Conservation (phyloP, 2,797 vertebrate genomes). For the Cynopterus sphinx region DNA sequence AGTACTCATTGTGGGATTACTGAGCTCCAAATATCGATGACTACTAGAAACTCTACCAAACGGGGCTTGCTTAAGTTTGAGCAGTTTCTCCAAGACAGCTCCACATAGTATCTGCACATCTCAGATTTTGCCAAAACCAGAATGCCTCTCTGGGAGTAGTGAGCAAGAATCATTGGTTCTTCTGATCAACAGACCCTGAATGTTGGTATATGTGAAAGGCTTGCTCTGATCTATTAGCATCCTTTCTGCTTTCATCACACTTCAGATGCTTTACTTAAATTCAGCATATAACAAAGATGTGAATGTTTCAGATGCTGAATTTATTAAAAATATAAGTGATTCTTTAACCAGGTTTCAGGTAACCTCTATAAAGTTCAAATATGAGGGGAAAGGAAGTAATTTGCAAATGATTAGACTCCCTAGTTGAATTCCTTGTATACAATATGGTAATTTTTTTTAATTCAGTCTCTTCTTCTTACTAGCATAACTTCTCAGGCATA, state of each 20-base stretch:
- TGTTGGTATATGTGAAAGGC: neutral
- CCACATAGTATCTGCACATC: neutral
- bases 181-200: neutral
- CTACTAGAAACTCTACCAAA: neutral
- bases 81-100: neutral
- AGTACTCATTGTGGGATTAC: neutral
- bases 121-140: neutral
- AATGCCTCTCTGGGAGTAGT: fast-evolving
- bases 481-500: slow-evolving; percentile 44
- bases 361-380: neutral
- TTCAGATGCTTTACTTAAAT: neutral
- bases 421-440: neutral
- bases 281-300: neutral
- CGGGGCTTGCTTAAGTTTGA: neutral
- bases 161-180: neutral
- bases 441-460: neutral
- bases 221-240: neutral
- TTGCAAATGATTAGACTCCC: neutral
- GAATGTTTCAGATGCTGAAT: neutral
- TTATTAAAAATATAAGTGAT: neutral
- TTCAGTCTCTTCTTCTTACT: slow-evolving; percentile 10
- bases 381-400: neutral
- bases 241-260: neutral
- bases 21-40: neutral
- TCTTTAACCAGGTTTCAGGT: neutral